Evolutionary conservation across 2,113 vertebrate species (phyloP), one percentile per base, ranked within the genome.

Genomic region (Paralichthys olivaceus): DNA sequence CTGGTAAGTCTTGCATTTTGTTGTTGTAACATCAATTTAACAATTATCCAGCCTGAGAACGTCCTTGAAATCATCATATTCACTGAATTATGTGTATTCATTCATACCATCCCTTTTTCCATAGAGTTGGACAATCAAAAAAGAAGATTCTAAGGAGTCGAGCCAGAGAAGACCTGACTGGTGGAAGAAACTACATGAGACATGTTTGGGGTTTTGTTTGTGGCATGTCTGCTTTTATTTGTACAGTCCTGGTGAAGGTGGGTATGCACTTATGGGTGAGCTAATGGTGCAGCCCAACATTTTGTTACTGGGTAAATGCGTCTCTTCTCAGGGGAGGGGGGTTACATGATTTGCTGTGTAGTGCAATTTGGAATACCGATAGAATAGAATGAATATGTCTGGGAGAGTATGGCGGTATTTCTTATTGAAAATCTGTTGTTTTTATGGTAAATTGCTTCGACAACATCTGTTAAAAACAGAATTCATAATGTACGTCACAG

Each of bases 91-190:
- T 9, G 9, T 2, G 9, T 34, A 9, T 34, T 2, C 7, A 32
- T 34, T 34, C 7, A 34, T 25, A 7, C 56, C 20, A 7, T 17
- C 20, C 9, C 17, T 53, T 25, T 69, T 51, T 56, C 13, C 43
- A 43, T 81, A 19, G 78, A 84, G 75, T 65, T 45, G 65, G 61
- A 73, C 70, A 68, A 84, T 84, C 72, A 69, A 3, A 40, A 40
- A 40, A 40, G 37, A 40, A 40, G 37, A 40, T 40, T 40, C 0
- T 13, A 40, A 12, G 37, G 37, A 29, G 28, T 5, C 2, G 28
- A 2, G 53, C 83, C 40, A 43, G 40, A 49, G 45, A 47, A 47
- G 45, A 20, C 4, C 54, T 5, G 23, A 81, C 34, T 19, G 28
- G 69, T 20, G 34, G 49, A 15, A 14, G 6, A 53, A 53, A 53